Base-by-base conservation (phyloP, 2,888 invertebrate genomes). In the Drosophila mimetica region DNA sequence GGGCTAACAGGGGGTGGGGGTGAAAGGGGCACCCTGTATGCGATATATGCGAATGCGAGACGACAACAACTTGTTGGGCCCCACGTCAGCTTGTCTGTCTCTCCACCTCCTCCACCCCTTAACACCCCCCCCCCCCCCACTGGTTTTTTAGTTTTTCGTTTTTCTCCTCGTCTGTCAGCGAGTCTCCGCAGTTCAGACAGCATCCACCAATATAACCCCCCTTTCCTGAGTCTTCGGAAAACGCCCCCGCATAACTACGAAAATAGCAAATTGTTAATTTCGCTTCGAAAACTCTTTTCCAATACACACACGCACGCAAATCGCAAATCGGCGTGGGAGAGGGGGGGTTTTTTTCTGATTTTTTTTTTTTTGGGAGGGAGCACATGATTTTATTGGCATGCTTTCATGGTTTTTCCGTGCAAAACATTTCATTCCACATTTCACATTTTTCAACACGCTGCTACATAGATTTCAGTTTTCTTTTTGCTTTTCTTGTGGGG, bases 221-320 rank as follows among this genome's bases (percentile, higher is more conserved):
- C 58, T 18, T 18, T 32, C 34, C 36, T 37, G 28, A 14, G 55
- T 54, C 50, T 71, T 73, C 59, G 57, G 34, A 34, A 59, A 53
- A 34, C 72, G 82, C 82, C 87, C 86, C 72, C 82, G 72, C 82
- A 74, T 59, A 52, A 37, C 70, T 85, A 76, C 77, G 54, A 64
- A 82, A 87, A 82, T 82, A 82, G 87, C 85, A 82, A 82, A 82
- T 87, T 85, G 85, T 87, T 82, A 87, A 82, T 82, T 87, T 82
- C 70, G 74, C 82, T 87, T 76, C 85, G 64, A 74, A 82, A 85
- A 82, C 87, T 85, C 82, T 82, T 87, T 82, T 82, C 79, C 82
- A 82, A 86, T 84, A 60, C 79, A 64, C 46, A 30, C 30, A 46
- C 30, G 20, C 30, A 46, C 30, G 20, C 14, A 65, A 37, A 65